Percentiles rank a stretch among this genome's conserved stretches.
Conservation (phyloP, 2,888 invertebrate genomes). For the Chrysolina haemoptera region DNA sequence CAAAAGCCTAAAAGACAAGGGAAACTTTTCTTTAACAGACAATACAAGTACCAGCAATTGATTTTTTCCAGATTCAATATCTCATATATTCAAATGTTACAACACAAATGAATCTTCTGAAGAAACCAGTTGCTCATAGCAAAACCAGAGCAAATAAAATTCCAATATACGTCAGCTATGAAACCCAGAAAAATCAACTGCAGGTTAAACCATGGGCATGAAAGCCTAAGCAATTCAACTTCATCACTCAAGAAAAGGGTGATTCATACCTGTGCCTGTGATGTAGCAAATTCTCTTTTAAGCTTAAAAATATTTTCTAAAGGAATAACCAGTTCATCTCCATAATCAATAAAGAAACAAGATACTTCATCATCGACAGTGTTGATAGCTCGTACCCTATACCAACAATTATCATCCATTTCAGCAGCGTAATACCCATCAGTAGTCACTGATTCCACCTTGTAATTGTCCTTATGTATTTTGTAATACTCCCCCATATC, state of each 20-base stretch:
- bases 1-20: conserved; percentile 73
- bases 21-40: conserved; percentile 5
- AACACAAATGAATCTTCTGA: no score
- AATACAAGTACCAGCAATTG: not conserved
- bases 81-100: no score
- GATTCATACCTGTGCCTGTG: conserved; percentile 78
- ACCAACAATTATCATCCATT: conserved; percentile 68
- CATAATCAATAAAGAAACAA: conserved; percentile 84
- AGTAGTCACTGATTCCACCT: conserved; percentile 55
- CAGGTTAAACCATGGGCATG: no score
- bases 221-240: no score
- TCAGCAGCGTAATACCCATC: conserved; percentile 70
- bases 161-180: no score
- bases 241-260: no score
- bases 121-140: no score
- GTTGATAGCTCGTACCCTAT: conserved; percentile 69
- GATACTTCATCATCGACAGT: conserved; percentile 56
- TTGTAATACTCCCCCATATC: conserved; percentile 68
- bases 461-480: conserved; percentile 49
- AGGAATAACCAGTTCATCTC: conserved; percentile 77
- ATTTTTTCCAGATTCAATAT: no score
- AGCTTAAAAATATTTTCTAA: conserved; percentile 74
- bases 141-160: no score
- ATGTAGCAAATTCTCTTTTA: conserved; percentile 75
- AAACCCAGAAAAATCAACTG: no score